These are phyloP conservation scores for Alouatta palliata DNA, from an alignment of 2,113 vertebrate genomes.

Conservation along the genomic window DNA sequence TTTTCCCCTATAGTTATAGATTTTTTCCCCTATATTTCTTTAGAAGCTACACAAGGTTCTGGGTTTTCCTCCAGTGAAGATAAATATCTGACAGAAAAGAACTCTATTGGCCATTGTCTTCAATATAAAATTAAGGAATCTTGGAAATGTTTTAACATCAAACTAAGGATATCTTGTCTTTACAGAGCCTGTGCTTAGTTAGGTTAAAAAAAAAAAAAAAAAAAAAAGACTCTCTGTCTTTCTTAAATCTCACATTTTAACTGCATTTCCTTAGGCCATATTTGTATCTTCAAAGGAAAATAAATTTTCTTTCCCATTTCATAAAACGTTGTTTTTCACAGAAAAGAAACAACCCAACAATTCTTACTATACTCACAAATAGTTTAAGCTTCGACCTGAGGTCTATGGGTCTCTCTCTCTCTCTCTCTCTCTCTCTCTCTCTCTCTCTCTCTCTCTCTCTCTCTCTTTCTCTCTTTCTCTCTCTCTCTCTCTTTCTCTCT, in stretches of 20 bases:
- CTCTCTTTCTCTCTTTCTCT: too few relatives aligned
- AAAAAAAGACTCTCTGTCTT: slow-evolving; percentile 1
- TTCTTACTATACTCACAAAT: neutral
- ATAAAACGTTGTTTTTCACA: slow-evolving; percentile 21
- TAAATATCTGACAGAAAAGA: neutral
- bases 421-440: too few relatives aligned
- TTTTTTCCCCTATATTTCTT: neutral
- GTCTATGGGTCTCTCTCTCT: neutral
- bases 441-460: too few relatives aligned
- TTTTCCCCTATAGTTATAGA: too few relatives aligned
- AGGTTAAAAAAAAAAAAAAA: neutral
- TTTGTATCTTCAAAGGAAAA: slow-evolving; percentile 46
- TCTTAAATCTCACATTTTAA: slow-evolving; percentile 51
- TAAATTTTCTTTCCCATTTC: slow-evolving; percentile 40
- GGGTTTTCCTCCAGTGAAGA: neutral
- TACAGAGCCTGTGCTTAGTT: neutral
- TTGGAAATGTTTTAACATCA: slow-evolving; percentile 32
- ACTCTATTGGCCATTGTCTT: neutral
- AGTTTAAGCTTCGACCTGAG: neutral
- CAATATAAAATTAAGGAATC: slow-evolving; percentile 34
- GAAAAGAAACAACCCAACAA: neutral
- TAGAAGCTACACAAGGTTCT: neutral
- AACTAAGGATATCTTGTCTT: slow-evolving; percentile 30
- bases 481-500: too few relatives aligned
- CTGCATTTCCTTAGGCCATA: slow-evolving; percentile 41